Evolutionary conservation across 2,888 invertebrate species (phyloP).

Genomic region (Macaria liturata): DNA sequence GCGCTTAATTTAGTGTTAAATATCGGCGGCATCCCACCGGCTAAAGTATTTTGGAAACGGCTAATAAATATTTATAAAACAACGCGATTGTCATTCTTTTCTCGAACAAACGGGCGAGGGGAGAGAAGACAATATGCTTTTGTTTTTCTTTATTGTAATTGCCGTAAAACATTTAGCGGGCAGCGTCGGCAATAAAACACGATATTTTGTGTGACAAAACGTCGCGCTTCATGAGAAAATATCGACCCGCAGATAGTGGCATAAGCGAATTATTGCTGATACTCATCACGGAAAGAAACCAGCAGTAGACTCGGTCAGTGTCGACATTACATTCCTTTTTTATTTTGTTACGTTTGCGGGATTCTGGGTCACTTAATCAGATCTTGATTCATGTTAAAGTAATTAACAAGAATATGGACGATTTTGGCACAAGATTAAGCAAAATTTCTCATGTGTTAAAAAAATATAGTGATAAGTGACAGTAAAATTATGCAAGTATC

Average conservation of each 20-base stretch:
- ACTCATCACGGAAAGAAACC: constrained; percentile 57
- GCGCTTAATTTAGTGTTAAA: constrained; percentile 58
- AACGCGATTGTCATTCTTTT: constrained; percentile 67
- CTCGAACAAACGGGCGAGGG: constrained; percentile 65
- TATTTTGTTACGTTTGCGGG: constrained; percentile 33
- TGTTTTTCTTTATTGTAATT: constrained; percentile 82
- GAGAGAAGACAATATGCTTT: constrained; percentile 75
- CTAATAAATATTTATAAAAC: constrained; percentile 79
- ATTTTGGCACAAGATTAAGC: neutral
- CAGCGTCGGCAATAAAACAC: constrained; percentile 73
- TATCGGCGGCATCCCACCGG: constrained; percentile 51
- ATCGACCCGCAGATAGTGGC: constrained; percentile 81
- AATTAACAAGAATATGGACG: constrained; percentile 24
- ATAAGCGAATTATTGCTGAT: constrained; percentile 77
- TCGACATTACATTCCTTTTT: constrained; percentile 42
- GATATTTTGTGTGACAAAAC: constrained; percentile 83
- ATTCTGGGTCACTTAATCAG: constrained; percentile 26
- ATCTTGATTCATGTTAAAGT: constrained; percentile 23
- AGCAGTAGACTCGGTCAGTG: constrained; percentile 36
- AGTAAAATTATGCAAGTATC: too few relatives aligned
- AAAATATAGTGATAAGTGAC: too few relatives aligned
- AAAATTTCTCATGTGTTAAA: too few relatives aligned
- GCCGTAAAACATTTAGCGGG: constrained; percentile 79
- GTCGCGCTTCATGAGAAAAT: constrained; percentile 81
- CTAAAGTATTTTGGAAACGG: constrained; percentile 67